Percentiles rank a stretch among this genome's conserved stretches.
These are phyloP conservation scores for Eulemur albifrons DNA, from an alignment of 2,797 vertebrate species.

Conservation along the genomic window DNA sequence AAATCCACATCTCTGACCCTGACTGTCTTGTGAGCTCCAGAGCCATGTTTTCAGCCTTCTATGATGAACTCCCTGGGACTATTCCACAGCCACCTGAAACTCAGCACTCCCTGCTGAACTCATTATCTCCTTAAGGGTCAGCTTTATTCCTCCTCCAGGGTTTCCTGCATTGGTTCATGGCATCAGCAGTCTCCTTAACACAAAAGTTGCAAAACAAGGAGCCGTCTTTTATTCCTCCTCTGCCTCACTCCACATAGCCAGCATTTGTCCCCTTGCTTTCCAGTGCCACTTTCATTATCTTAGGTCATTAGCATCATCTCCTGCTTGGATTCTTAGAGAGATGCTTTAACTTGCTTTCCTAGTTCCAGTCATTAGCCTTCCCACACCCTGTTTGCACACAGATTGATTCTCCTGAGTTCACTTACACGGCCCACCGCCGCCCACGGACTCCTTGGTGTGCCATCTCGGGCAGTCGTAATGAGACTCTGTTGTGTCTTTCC, in stretches of 20 bases:
- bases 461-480: fast-evolving
- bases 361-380: neutral
- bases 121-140: neutral
- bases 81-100: neutral
- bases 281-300: neutral
- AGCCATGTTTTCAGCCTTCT: neutral
- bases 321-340: neutral
- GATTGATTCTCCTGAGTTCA: neutral
- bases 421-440: too few relatives aligned
- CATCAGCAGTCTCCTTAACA: neutral
- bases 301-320: neutral
- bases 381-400: neutral
- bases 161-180: neutral
- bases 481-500: neutral
- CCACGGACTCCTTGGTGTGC: neutral
- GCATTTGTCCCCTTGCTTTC: neutral
- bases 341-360: neutral
- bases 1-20: neutral
- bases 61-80: neutral
- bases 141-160: neutral
- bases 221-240: neutral
- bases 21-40: neutral
- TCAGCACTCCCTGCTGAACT: neutral
- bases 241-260: neutral
- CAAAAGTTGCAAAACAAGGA: neutral